Percentiles rank a stretch among this genome's conserved stretches.
phyloP scores from a whole-genome alignment of 2,888 invertebrate genomes.

The Erebia aethiops region DNA sequence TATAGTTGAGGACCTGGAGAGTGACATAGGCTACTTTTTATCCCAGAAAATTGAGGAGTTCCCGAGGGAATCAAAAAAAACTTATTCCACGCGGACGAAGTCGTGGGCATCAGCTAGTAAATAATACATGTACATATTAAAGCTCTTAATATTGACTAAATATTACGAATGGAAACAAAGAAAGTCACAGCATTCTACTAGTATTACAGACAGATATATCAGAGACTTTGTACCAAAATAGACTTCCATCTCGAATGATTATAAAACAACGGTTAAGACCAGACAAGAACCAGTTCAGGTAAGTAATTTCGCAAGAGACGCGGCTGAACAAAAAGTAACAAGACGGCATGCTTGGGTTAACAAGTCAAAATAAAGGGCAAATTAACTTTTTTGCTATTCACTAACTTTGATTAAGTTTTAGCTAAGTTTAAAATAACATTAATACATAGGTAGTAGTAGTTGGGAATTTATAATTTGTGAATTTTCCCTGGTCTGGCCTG shows the following conservation, averaged over 20 bases:
- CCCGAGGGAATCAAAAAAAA: too few relatives aligned
- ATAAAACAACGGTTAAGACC: conserved; percentile 33
- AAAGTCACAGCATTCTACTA: not conserved
- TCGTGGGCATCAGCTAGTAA: too few relatives aligned
- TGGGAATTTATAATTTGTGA: too few relatives aligned
- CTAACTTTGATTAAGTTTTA: too few relatives aligned
- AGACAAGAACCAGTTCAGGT: conserved; percentile 31
- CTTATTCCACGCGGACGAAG: too few relatives aligned
- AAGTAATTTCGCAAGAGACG: conserved; percentile 30
- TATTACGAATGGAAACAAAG: not conserved
- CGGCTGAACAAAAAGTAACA: conserved; percentile 11
- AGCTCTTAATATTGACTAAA: not conserved
- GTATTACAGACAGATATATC: not conserved
- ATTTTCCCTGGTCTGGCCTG: too few relatives aligned
- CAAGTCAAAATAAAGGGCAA: not conserved
- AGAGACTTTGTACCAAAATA: conserved; percentile 10
- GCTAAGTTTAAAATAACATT: too few relatives aligned
- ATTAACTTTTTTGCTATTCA: too few relatives aligned
- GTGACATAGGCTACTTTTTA: too few relatives aligned
- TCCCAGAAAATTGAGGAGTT: too few relatives aligned
- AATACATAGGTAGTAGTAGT: too few relatives aligned
- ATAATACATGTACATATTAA: not conserved
- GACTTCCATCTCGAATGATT: conserved; percentile 18
- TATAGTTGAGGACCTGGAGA: too few relatives aligned
- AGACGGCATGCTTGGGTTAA: not conserved